A percentile compares a stretch with the other conserved stretches of the same genome.
Conservation (phyloP, 2,113 vertebrate genomes). For the Crotalus helleri region DNA sequence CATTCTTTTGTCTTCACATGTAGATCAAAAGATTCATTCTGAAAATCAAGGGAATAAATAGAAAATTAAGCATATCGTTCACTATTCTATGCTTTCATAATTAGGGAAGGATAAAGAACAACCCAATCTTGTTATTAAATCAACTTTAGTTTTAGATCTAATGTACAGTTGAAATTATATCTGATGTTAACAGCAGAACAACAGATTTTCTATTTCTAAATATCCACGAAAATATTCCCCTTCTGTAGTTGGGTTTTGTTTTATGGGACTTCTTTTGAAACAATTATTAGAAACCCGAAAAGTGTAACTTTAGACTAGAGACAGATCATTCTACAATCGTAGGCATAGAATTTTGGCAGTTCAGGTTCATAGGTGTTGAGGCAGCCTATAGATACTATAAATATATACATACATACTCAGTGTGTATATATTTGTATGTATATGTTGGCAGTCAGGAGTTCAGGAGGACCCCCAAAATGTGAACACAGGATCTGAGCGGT, state of each 20-base stretch:
- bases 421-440: background rate
- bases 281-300: background rate
- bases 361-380: background rate
- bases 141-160: background rate
- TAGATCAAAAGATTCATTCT: constrained; percentile 68
- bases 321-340: background rate
- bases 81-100: background rate
- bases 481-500: background rate
- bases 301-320: background rate
- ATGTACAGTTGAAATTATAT: background rate
- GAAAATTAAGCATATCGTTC: constrained; percentile 8
- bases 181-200: background rate
- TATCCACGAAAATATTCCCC: background rate
- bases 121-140: background rate
- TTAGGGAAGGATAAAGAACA: background rate
- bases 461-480: background rate
- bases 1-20: constrained; percentile 67
- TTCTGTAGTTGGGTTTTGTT: background rate
- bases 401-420: background rate
- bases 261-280: background rate
- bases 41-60: constrained; percentile 41
- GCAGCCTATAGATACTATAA: background rate
- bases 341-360: background rate
- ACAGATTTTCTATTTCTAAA: background rate
- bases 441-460: background rate